These are phyloP conservation scores for Corapipo altera DNA, from an alignment of 2,113 vertebrate genomes.

Conservation along the genomic window DNA sequence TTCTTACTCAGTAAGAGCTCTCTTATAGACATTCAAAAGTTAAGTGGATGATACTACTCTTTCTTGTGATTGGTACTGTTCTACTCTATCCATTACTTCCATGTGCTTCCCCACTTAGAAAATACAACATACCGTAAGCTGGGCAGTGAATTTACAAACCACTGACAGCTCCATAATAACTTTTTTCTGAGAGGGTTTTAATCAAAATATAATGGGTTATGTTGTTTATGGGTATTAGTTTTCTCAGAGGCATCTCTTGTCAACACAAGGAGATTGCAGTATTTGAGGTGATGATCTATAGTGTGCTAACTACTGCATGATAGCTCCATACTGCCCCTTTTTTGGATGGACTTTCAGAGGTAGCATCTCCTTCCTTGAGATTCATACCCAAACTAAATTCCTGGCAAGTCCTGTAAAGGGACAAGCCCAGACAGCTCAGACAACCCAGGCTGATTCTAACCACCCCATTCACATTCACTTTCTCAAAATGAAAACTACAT, in stretches of 20 bases:
- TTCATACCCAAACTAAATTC: neutral
- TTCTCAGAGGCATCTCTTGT: neutral
- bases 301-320: neutral
- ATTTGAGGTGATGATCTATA: neutral
- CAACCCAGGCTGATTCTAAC: neutral
- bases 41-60: neutral
- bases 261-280: neutral
- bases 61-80: neutral
- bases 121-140: neutral
- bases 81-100: neutral
- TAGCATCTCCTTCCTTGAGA: neutral
- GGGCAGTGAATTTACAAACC: neutral
- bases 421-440: neutral
- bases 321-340: neutral
- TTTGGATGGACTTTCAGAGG: neutral
- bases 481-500: neutral
- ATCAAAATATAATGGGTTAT: neutral
- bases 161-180: neutral
- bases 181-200: neutral
- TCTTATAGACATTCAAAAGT: neutral
- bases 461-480: neutral
- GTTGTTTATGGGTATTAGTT: accelerated
- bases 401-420: neutral
- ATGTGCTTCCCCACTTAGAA: neutral
- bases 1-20: neutral